Base-by-base conservation (phyloP, 2,888 invertebrate genomes). In the Dascillus cervinus region DNA sequence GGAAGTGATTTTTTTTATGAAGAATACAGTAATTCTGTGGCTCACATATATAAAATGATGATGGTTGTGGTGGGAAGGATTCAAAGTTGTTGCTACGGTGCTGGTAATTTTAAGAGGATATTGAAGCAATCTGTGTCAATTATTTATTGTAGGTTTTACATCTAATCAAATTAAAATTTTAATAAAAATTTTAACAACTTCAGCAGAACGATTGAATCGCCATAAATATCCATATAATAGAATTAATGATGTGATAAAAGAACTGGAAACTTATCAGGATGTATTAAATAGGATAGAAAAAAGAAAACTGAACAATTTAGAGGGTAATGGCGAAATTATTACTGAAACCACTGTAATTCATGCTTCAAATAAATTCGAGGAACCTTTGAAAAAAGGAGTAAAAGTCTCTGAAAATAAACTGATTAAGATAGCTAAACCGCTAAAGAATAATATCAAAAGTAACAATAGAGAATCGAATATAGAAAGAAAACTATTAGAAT, bases 1-100 rank as follows among this genome's bases (percentile, higher is more conserved):
- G 23, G 34, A 11, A 28, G 19, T 20, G 29, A 21, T 15, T 11
- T 11, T 11, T 32, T 34, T 32, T 41, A 37, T 21, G 26, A 25
- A 8, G n/a, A 13, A 1, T 34, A 17, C 17, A 17, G 17, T 8
- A 17, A 17, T 6, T 17, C 4, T 6, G 8, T 4, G 8, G 8
- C 17, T 17, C 17, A 8, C 4, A 6, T 17, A 4, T 8, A 17
- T 17, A n/a, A n/a, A n/a, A n/a, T n/a, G n/a, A n/a, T n/a, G n/a
- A n/a, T n/a, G n/a, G n/a, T n/a, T n/a, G n/a, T n/a, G n/a, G n/a
- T n/a, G n/a, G n/a, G n/a, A 17, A 17, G 4, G 17, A 8, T 17
- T 17, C 17, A 17, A 8, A 6, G 5, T 17, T 17, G 5, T 8
- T 17, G 4, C 4, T 17, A 4, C 8, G 4, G 4, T 6, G 17